Evolutionary conservation across 1,140 invertebrate genomes (phyloP).

Genomic region (Bombus polaris): DNA sequence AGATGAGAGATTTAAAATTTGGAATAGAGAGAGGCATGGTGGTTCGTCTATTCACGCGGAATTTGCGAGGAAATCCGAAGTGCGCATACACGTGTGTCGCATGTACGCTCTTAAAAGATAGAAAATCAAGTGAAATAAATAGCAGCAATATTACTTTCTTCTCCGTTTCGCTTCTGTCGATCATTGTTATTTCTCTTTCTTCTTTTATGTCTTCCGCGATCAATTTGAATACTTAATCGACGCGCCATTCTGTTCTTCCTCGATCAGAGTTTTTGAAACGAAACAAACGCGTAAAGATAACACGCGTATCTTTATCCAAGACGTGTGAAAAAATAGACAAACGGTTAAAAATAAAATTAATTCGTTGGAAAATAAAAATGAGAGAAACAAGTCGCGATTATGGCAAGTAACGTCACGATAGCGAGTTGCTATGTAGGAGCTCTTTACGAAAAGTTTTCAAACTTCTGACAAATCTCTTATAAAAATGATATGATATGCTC

Average conservation of each 20-base stretch:
- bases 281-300: conserved; percentile 9
- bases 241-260: not conserved
- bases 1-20: not conserved
- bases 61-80: not conserved
- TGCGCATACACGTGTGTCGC: conserved; percentile 3
- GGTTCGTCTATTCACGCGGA: not conserved
- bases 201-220: not conserved
- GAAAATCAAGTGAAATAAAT: not conserved
- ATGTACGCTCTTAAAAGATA: not conserved
- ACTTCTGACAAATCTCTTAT: conserved; percentile 77
- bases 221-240: not conserved
- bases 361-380: not conserved
- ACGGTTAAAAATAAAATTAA: not conserved
- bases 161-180: not conserved
- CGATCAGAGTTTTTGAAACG: conserved; percentile 8
- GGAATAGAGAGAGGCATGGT: not conserved
- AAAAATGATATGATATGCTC: conserved; percentile 84
- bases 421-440: conserved; percentile 45
- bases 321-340: conserved; percentile 11
- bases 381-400: conserved; percentile 45
- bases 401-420: conserved; percentile 63
- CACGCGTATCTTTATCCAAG: not conserved
- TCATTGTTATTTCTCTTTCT: not conserved
- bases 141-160: not conserved
- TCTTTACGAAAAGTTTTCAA: conserved; percentile 57